Conservation (phyloP, 2,888 invertebrate genomes). For the Torymus tubicola region DNA sequence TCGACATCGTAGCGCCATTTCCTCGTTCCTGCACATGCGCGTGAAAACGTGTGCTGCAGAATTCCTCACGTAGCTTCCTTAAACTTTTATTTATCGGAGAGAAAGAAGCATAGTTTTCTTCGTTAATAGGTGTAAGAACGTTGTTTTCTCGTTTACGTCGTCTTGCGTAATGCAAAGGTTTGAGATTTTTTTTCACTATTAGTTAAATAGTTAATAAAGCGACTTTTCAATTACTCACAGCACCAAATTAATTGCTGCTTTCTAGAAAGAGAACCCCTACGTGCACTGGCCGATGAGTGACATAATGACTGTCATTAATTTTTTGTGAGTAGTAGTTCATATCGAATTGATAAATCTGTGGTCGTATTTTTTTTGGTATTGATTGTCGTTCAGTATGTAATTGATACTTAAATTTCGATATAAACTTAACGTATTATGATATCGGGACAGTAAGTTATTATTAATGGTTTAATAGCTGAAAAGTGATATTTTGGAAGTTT, state of each 20-base stretch:
- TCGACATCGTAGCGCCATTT: too few relatives aligned
- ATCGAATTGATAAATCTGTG: background rate
- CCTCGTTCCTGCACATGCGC: too few relatives aligned
- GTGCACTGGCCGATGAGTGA: constrained; percentile 9
- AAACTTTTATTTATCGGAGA: too few relatives aligned
- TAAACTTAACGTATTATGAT: background rate
- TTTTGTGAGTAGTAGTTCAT: constrained; percentile 17
- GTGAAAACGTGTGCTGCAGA: too few relatives aligned
- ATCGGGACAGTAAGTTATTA: too few relatives aligned
- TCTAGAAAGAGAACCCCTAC: constrained; percentile 17
- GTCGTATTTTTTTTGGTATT: background rate
- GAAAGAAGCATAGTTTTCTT: too few relatives aligned
- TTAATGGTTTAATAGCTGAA: background rate
- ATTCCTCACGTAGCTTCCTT: too few relatives aligned
- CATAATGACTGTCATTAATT: constrained; percentile 44
- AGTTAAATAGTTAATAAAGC: too few relatives aligned
- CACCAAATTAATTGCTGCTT: constrained; percentile 11
- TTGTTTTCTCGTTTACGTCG: too few relatives aligned
- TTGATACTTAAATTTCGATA: constrained; percentile 11
- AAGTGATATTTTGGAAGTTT: too few relatives aligned
- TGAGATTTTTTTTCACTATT: too few relatives aligned
- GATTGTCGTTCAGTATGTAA: background rate
- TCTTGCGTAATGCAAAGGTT: background rate
- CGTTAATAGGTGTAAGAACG: too few relatives aligned
- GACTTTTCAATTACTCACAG: constrained; percentile 26